phyloP scores from a whole-genome alignment of 2,797 vertebrate species.

The Pachyuromys duprasi region DNA sequence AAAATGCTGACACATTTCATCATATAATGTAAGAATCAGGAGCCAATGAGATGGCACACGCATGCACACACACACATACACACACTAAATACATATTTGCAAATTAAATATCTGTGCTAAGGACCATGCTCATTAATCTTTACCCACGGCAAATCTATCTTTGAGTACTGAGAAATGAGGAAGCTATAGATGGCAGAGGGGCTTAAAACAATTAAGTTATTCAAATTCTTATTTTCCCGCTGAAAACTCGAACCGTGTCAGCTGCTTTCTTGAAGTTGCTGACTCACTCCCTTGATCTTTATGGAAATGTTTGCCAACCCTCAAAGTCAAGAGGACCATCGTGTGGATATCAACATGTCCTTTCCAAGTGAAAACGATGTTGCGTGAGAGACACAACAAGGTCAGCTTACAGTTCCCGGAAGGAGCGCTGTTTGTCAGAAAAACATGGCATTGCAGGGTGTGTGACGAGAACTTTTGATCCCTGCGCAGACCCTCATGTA shows the following conservation, averaged over 20 bases:
- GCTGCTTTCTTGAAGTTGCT: background rate
- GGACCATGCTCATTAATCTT: background rate
- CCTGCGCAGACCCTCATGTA: background rate
- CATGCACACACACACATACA: background rate
- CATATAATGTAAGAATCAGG: background rate
- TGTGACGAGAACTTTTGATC: background rate
- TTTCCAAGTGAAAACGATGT: background rate
- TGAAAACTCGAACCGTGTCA: background rate
- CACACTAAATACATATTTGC: background rate
- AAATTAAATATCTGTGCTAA: background rate
- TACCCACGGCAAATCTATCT: background rate
- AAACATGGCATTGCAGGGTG: accelerated
- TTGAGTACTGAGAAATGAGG: background rate
- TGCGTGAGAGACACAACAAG: accelerated
- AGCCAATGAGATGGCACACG: background rate
- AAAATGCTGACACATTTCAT: background rate
- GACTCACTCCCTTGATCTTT: background rate
- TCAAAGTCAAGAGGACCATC: background rate
- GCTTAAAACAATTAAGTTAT: background rate
- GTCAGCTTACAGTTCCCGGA: background rate
- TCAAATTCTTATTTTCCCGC: slow-evolving; percentile 14
- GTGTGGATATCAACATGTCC: background rate
- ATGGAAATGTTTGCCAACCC: background rate
- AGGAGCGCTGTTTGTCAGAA: background rate
- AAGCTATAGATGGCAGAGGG: background rate